phyloP scores from a whole-genome alignment of 35 echinoderm and acorn worm species.

The Heliocidaris erythrogramma region DNA sequence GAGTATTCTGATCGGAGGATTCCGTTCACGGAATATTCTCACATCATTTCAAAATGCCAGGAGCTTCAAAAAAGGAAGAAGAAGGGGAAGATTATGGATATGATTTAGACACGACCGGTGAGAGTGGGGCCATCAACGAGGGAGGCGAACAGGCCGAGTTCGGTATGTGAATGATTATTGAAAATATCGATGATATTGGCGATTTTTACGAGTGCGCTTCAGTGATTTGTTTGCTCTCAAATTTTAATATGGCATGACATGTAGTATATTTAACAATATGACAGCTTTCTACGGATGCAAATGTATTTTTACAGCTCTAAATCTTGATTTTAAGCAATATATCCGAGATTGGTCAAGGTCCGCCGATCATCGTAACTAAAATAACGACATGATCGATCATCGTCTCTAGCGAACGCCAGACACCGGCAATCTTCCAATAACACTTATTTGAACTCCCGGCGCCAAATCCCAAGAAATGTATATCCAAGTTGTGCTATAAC shows the following conservation, averaged over 20 bases:
- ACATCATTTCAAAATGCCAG: conserved; percentile 33
- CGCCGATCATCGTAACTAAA: conserved; percentile 67
- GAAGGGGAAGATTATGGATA: conserved; percentile 50
- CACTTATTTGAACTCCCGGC: conserved; percentile 15
- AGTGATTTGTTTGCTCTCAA: background rate
- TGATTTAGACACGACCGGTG: conserved; percentile 51
- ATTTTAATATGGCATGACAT: background rate
- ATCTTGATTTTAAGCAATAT: conserved; percentile 49
- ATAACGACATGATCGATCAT: conserved; percentile 70
- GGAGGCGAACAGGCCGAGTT: conserved; percentile 45
- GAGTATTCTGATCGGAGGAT: background rate
- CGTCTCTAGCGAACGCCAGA: conserved; percentile 49
- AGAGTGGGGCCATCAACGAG: conserved; percentile 52
- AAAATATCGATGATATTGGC: conserved; percentile 53
- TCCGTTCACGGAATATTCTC: conserved; percentile 24
- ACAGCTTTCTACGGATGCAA: background rate
- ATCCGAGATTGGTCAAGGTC: conserved; percentile 63
- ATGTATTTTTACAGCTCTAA: background rate
- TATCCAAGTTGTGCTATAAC: conserved; percentile 33
- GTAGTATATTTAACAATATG: background rate
- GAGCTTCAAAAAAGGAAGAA: conserved; percentile 37
- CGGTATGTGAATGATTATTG: conserved; percentile 53
- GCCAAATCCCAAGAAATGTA: conserved; percentile 56
- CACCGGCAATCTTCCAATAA: conserved; percentile 54
- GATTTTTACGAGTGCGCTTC: conserved; percentile 38